These are phyloP conservation scores for Oxygymnocypris stewartii DNA, from an alignment of 2,113 vertebrate genomes.

Conservation along the genomic window DNA sequence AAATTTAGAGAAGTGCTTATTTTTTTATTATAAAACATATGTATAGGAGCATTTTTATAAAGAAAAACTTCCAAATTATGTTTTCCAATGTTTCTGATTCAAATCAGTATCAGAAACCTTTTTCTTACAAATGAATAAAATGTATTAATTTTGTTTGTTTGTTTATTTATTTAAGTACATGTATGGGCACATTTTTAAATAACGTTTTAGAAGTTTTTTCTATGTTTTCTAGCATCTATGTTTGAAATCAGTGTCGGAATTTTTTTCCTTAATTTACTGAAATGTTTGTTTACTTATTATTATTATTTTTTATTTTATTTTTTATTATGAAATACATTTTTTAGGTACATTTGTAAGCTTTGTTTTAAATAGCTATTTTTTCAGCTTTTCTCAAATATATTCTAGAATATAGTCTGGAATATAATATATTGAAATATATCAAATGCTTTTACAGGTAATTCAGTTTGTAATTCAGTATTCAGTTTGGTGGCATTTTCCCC, in stretches of 20 bases:
- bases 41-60: no score
- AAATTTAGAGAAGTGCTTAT: no score
- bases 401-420: background rate
- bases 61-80: background rate
- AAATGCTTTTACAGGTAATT: background rate
- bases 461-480: background rate
- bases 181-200: no score
- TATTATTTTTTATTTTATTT: background rate
- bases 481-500: background rate
- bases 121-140: no score
- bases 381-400: background rate
- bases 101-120: no score
- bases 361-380: background rate
- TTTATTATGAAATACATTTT: background rate
- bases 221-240: no score
- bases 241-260: no score
- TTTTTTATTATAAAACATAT: no score
- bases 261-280: background rate
- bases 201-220: no score
- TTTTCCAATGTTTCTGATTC: background rate
- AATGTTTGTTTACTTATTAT: no score
- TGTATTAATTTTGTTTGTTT: no score
- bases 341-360: background rate
- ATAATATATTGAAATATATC: background rate
- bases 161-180: no score